Conservation (phyloP, 2,797 vertebrate genomes). For the Hypotaenidia philippensis region DNA sequence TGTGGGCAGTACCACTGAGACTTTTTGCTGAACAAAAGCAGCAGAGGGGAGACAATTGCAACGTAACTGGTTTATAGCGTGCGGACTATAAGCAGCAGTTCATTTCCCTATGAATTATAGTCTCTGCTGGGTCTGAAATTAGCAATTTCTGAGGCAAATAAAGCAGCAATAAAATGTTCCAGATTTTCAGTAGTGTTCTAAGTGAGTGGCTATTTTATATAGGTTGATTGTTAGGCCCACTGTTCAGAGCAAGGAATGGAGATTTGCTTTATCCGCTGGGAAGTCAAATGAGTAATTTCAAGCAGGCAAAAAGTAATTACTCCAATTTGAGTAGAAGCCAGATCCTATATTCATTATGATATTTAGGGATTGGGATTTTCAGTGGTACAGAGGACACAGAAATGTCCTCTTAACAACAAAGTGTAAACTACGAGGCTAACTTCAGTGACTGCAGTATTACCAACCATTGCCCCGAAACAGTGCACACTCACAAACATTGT, state of each 20-base stretch:
- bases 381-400: not conserved
- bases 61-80: not conserved
- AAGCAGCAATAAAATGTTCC: not conserved
- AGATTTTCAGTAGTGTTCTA: constrained; percentile 3
- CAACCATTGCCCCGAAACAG: not conserved
- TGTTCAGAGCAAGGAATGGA: not conserved
- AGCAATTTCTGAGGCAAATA: not conserved
- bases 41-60: not conserved
- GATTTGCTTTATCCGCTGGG: not conserved
- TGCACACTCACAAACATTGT: not conserved
- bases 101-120: not conserved
- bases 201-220: not conserved
- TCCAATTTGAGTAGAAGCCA: not conserved
- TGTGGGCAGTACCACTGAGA: not conserved
- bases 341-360: not conserved
- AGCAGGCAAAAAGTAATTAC: not conserved
- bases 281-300: not conserved
- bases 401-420: not conserved
- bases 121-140: not conserved
- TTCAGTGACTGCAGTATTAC: not conserved
- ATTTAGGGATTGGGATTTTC: not conserved
- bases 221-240: not conserved
- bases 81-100: not conserved
- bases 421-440: not conserved
- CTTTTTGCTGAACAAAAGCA: not conserved